Percentiles rank a stretch among this genome's conserved stretches.
These are phyloP conservation scores for Coluber constrictor DNA, from an alignment of 2,797 vertebrate genomes.

Conservation along the genomic window DNA sequence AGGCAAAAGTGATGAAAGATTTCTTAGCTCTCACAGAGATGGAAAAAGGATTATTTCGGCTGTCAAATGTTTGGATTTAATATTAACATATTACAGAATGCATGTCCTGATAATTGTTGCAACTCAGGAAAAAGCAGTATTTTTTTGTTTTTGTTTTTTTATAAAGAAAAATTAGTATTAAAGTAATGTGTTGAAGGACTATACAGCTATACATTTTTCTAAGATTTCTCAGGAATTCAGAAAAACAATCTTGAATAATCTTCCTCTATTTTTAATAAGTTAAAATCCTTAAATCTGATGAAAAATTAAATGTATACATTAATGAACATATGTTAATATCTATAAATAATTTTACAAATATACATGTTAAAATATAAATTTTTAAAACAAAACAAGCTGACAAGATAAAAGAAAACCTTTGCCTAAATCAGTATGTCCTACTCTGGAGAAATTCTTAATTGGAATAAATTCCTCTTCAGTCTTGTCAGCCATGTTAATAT, in stretches of 20 bases:
- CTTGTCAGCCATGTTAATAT: slow-evolving; percentile 51
- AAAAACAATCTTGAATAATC: slow-evolving; percentile 70
- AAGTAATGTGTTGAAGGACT: slow-evolving; percentile 65
- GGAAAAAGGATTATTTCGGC: slow-evolving; percentile 51
- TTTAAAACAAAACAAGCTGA: slow-evolving; percentile 80
- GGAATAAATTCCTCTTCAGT: slow-evolving; percentile 60
- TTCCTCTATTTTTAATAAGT: slow-evolving; percentile 90
- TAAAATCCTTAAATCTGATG: slow-evolving; percentile 76
- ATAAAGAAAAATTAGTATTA: slow-evolving; percentile 66
- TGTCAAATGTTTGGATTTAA: slow-evolving; percentile 69
- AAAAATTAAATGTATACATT: slow-evolving; percentile 76
- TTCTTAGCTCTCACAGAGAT: slow-evolving; percentile 54
- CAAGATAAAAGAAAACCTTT: slow-evolving; percentile 75
- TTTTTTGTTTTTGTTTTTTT: slow-evolving; percentile 26
- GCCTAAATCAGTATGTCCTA: slow-evolving; percentile 84
- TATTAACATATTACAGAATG: slow-evolving; percentile 73
- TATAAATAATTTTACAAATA: slow-evolving; percentile 99
- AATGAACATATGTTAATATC: slow-evolving; percentile 80
- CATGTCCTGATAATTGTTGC: slow-evolving; percentile 70
- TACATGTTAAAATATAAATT: slow-evolving; percentile 91
- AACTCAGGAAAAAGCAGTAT: slow-evolving; percentile 68
- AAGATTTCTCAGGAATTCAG: slow-evolving; percentile 70
- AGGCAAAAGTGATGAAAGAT: slow-evolving; percentile 62
- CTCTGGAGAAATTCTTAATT: slow-evolving; percentile 74
- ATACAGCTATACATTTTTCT: slow-evolving; percentile 76